Conservation (phyloP, 2,888 invertebrate species). For the Tachystola acroxantha region DNA sequence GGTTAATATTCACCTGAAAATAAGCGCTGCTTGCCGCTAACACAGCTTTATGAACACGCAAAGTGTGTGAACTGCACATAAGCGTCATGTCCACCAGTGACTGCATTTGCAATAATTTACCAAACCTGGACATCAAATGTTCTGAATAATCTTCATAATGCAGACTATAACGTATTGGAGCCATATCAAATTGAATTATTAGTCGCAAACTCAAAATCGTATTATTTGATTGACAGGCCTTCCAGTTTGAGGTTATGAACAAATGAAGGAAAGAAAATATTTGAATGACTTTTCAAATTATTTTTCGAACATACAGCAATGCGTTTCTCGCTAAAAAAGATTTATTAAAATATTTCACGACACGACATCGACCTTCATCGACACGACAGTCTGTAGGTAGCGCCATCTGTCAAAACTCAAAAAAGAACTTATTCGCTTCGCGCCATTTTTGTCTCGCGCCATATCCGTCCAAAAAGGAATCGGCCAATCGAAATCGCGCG, state of each 20-base stretch:
- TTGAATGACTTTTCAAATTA: slow-evolving; percentile 18
- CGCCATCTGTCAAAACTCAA: no score
- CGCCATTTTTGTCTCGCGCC: no score
- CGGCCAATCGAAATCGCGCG: no score
- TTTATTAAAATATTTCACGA: no score
- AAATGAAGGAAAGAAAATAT: slow-evolving; percentile 29
- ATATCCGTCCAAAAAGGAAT: no score
- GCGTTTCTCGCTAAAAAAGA: no score
- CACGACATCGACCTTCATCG: no score
- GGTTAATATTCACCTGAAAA: slow-evolving; percentile 81
- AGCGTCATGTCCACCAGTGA: slow-evolving; percentile 86
- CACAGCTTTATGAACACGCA: slow-evolving; percentile 86
- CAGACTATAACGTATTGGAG: slow-evolving; percentile 78
- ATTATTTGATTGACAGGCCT: no score
- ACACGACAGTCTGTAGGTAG: no score
- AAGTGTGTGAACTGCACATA: slow-evolving; percentile 85
- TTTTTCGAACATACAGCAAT: slow-evolving; percentile 10
- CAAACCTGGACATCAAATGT: slow-evolving; percentile 82
- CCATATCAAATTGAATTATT: slow-evolving; percentile 41
- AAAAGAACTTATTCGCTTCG: no score
- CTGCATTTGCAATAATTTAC: slow-evolving; percentile 84
- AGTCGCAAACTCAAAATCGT: slow-evolving; percentile 8
- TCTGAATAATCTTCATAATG: slow-evolving; percentile 85
- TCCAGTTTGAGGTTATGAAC: slow-evolving; percentile 19
- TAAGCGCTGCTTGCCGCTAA: slow-evolving; percentile 85